Evolutionary conservation across 2,797 vertebrate species (phyloP).

Genomic region (Buceros bicornis): DNA sequence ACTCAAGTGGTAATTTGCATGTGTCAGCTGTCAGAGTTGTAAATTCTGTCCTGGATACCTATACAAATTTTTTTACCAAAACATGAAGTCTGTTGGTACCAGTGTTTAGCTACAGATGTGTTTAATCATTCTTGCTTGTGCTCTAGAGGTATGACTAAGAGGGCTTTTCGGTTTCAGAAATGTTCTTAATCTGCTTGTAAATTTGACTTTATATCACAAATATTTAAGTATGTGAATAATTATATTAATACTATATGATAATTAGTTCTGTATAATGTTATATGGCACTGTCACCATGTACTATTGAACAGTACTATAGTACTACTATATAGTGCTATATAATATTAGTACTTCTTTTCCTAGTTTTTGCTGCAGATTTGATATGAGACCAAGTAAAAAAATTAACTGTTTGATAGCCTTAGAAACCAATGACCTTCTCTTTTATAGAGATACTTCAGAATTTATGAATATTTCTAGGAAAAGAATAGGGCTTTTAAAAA

Average conservation of each 20-base stretch:
- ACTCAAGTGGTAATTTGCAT: not conserved
- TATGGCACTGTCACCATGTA: not conserved
- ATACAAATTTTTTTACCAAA: not conserved
- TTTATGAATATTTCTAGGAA: not conserved
- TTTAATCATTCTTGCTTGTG: not conserved
- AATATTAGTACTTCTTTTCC: not conserved
- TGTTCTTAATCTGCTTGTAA: not conserved
- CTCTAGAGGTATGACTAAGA: not conserved
- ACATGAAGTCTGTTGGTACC: not conserved
- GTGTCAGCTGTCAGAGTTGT: not conserved
- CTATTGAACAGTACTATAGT: not conserved
- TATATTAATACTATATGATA: not conserved
- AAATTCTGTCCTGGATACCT: not conserved
- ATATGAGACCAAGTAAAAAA: not conserved
- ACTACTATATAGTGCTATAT: accelerated
- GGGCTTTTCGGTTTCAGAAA: not conserved
- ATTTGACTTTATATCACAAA: not conserved
- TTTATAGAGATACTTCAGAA: not conserved
- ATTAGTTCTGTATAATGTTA: not conserved
- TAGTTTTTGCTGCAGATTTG: not conserved
- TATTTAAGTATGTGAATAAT: not conserved
- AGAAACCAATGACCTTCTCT: not conserved
- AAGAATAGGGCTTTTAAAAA: not conserved
- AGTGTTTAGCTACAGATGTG: not conserved
- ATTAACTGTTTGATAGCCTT: not conserved